phyloP scores from a whole-genome alignment of 1,140 invertebrate species.

The Lineus longissimus region DNA sequence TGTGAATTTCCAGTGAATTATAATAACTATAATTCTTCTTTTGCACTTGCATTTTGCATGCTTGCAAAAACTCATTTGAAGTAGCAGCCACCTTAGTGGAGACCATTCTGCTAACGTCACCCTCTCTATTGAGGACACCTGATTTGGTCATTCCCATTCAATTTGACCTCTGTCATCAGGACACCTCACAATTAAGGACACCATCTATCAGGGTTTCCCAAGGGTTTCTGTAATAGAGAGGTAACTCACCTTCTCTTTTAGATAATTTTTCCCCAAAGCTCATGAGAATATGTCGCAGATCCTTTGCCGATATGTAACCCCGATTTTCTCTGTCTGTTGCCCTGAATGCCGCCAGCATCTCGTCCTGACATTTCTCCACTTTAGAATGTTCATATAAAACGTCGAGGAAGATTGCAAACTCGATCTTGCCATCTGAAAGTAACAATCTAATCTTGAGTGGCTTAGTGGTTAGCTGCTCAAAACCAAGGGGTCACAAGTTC shows the following conservation, averaged over 20 bases:
- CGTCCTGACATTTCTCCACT: conserved; percentile 82
- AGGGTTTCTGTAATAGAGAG: too few species aligned
- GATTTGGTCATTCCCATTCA: neutral
- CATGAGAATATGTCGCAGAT: conserved; percentile 81
- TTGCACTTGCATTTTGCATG: neutral
- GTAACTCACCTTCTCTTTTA: conserved; percentile 71
- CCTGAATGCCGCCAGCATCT: conserved; percentile 84
- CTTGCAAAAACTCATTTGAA: too few species aligned
- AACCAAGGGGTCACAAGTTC: too few species aligned
- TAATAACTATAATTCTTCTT: neutral
- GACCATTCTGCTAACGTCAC: neutral
- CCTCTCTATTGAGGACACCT: neutral
- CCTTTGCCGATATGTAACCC: conserved; percentile 74
- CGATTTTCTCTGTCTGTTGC: conserved; percentile 72
- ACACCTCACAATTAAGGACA: too few species aligned
- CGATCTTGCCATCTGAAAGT: conserved; percentile 77
- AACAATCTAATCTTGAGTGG: too few species aligned
- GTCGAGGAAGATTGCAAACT: conserved; percentile 92
- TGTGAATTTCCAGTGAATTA: conserved; percentile 1
- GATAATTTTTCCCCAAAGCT: conserved; percentile 89
- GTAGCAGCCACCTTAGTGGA: too few species aligned
- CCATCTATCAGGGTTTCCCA: too few species aligned
- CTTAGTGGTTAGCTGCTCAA: too few species aligned
- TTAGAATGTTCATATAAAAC: conserved; percentile 87
- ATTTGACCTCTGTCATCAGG: too few species aligned